Evolutionary conservation across 2,797 vertebrate species (phyloP).

Genomic region (Hippopotamyrus pictus): DNA sequence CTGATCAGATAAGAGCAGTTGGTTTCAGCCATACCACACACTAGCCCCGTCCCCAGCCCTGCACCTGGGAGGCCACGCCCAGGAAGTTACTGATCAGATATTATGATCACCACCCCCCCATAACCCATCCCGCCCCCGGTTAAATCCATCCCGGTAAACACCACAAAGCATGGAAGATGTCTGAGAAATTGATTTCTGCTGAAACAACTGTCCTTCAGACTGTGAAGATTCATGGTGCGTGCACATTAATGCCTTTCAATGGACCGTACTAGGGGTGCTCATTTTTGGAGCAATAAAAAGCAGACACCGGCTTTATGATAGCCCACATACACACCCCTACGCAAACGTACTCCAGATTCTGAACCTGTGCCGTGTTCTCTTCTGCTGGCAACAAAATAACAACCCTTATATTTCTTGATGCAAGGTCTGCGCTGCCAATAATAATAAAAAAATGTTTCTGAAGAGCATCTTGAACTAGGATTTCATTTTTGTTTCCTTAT

Average conservation of each 20-base stretch:
- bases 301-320: neutral
- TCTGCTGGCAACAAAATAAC: slow-evolving; percentile 36
- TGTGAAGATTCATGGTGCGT: slow-evolving; percentile 31
- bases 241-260: slow-evolving; percentile 35
- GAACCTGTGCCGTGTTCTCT: neutral
- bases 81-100: neutral
- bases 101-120: neutral
- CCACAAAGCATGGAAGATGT: neutral
- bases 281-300: slow-evolving; percentile 33
- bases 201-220: slow-evolving; percentile 27
- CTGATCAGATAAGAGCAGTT: neutral
- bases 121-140: neutral
- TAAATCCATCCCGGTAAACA: neutral
- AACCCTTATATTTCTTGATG: slow-evolving; percentile 39
- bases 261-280: slow-evolving; percentile 33
- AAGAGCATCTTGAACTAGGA: slow-evolving; percentile 55
- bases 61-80: neutral
- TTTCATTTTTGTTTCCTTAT: slow-evolving; percentile 50
- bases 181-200: slow-evolving; percentile 15
- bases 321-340: neutral
- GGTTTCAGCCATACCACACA: neutral
- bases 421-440: slow-evolving; percentile 49
- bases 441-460: slow-evolving; percentile 42
- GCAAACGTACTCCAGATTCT: neutral
- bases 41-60: neutral